Conservation (phyloP, 2,888 invertebrate genomes). For the Drosophila robusta region DNA sequence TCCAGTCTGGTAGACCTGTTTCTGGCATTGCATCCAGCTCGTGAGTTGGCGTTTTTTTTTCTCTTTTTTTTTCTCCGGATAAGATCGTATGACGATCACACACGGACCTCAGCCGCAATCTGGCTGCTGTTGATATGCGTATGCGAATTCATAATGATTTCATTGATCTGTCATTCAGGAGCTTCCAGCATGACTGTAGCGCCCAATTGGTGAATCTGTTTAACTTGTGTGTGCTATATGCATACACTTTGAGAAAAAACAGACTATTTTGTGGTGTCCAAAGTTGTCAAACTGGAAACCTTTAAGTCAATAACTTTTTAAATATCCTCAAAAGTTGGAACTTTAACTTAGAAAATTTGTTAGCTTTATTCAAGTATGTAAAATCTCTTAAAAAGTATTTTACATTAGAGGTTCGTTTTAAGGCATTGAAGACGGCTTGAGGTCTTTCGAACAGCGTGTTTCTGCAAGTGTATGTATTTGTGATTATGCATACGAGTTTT, state of each 20-base stretch:
- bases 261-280: too few species aligned
- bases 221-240: background rate
- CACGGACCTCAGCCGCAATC: slow-evolving; percentile 17
- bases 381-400: too few species aligned
- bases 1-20: slow-evolving; percentile 18
- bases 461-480: background rate
- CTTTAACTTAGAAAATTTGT: too few species aligned
- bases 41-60: slow-evolving; percentile 48
- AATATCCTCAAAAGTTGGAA: too few species aligned
- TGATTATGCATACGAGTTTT: slow-evolving; percentile 10
- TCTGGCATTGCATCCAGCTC: slow-evolving; percentile 6
- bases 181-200: slow-evolving; percentile 65
- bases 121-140: slow-evolving; percentile 24
- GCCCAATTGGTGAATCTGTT: slow-evolving; percentile 7
- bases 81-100: slow-evolving; percentile 53
- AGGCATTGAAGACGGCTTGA: too few species aligned
- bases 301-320: too few species aligned
- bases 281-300: too few species aligned
- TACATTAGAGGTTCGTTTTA: too few species aligned
- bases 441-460: background rate
- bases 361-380: too few species aligned
- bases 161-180: slow-evolving; percentile 80
- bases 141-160: slow-evolving; percentile 75
- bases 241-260: background rate
- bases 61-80: slow-evolving; percentile 23